Conservation (phyloP, 2,797 vertebrate genomes). For the Aldrovandia affinis region DNA sequence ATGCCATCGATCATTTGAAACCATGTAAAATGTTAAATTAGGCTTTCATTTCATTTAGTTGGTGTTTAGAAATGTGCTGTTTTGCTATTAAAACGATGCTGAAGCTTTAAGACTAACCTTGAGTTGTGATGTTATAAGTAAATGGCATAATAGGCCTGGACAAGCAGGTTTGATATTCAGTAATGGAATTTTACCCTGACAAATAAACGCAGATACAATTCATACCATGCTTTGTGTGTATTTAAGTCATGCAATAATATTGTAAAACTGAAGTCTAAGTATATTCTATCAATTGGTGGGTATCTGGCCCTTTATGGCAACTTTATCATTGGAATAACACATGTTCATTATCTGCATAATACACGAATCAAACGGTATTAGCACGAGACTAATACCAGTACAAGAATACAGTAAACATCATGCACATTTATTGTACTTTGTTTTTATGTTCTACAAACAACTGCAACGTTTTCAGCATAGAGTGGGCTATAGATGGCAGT, state of each 20-base stretch:
- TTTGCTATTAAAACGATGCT: not conserved
- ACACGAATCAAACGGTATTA: not conserved
- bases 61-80: not conserved
- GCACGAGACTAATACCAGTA: not conserved
- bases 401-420: not conserved
- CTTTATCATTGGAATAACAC: not conserved
- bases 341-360: not conserved
- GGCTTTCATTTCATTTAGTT: not conserved
- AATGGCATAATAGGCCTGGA: no score
- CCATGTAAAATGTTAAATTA: no score
- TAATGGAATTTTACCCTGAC: not conserved
- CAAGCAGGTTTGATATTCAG: not conserved
- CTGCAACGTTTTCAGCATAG: no score
- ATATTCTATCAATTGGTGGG: not conserved
- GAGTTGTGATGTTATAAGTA: not conserved
- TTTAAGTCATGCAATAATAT: not conserved
- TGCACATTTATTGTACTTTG: not conserved
- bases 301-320: not conserved
- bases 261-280: not conserved
- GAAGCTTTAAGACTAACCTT: not conserved
- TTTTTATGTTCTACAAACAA: not conserved
- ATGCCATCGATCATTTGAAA: not conserved
- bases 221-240: not conserved
- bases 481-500: no score
- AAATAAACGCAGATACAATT: not conserved